Percentiles rank a stretch among this genome's conserved stretches.
phyloP scores from a whole-genome alignment of 2,888 invertebrate species.

The Polymixis lichenea region DNA sequence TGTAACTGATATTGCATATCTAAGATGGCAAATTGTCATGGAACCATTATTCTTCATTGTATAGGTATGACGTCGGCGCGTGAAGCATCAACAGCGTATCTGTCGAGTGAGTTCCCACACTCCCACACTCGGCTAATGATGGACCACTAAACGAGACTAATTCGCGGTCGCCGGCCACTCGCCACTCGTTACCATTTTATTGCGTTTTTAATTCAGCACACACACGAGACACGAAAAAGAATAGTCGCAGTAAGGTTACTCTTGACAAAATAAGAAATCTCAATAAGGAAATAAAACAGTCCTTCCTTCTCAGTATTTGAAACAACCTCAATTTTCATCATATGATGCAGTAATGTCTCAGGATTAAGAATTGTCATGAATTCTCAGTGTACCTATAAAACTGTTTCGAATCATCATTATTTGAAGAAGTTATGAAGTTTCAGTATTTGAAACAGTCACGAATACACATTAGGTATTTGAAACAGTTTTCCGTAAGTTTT shows the following conservation, averaged over 20 bases:
- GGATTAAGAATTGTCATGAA: not conserved
- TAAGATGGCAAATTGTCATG: not conserved
- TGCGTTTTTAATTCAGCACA: slow-evolving; percentile 56
- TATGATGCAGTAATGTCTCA: too few relatives aligned
- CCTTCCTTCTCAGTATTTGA: not conserved
- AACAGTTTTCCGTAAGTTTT: not conserved
- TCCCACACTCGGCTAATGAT: slow-evolving; percentile 37
- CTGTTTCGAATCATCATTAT: too few relatives aligned
- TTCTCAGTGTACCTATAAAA: not conserved
- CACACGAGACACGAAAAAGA: not conserved
- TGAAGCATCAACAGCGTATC: slow-evolving; percentile 1
- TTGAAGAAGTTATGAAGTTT: not conserved
- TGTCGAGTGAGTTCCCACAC: slow-evolving; percentile 47
- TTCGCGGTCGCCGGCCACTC: slow-evolving; percentile 49
- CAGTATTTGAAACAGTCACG: not conserved
- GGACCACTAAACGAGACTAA: slow-evolving; percentile 58
- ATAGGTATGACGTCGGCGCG: slow-evolving; percentile 14
- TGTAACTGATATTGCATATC: not conserved
- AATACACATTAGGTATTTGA: not conserved
- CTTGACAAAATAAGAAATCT: not conserved
- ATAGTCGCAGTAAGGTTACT: slow-evolving; percentile 19
- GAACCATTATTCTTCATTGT: slow-evolving; percentile 22
- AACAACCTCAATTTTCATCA: not conserved
- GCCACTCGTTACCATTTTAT: slow-evolving; percentile 59
- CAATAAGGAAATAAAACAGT: not conserved